A percentile compares a stretch with the other conserved stretches of the same genome.
Evolutionary conservation across 2,113 vertebrate species (phyloP).

Genomic region (Charadrius vociferus): DNA sequence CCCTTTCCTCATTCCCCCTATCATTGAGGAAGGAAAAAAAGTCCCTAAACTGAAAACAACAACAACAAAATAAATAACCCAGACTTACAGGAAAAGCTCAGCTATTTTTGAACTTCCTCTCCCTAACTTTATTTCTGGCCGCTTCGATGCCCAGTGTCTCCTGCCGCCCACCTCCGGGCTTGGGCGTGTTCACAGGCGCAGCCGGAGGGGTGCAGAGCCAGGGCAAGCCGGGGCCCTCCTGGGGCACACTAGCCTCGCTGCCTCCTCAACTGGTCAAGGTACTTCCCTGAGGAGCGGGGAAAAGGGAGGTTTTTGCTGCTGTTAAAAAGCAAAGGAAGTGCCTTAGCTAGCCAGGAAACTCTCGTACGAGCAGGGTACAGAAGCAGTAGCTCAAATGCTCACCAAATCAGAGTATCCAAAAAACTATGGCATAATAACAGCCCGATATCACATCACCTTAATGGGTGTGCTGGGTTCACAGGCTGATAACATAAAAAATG

Average conservation of each 20-base stretch:
- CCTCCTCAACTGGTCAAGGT: background rate
- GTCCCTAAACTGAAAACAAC: background rate
- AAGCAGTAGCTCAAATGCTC: background rate
- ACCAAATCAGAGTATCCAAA: background rate
- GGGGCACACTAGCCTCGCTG: rapidly evolving
- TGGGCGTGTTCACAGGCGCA: background rate
- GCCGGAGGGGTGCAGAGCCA: rapidly evolving
- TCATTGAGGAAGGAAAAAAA: background rate
- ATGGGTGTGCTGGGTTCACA: background rate
- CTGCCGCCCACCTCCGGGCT: background rate
- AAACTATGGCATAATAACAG: background rate
- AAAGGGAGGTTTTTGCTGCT: background rate
- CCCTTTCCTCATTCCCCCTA: background rate
- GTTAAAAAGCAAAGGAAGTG: background rate
- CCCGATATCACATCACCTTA: background rate
- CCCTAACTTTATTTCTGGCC: slow-evolving; percentile 12
- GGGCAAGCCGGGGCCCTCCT: background rate
- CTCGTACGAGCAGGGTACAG: background rate
- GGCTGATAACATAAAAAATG: background rate
- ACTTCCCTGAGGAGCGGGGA: background rate
- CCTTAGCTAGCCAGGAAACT: slow-evolving; percentile 1
- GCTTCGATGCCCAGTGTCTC: background rate
- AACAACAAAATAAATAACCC: background rate
- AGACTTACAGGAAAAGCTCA: slow-evolving; percentile 47
- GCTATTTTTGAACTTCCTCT: slow-evolving; percentile 69